A percentile compares a stretch with the other conserved stretches of the same genome.
Conservation (phyloP, 2,888 invertebrate genomes). For the Caprella mutica region DNA sequence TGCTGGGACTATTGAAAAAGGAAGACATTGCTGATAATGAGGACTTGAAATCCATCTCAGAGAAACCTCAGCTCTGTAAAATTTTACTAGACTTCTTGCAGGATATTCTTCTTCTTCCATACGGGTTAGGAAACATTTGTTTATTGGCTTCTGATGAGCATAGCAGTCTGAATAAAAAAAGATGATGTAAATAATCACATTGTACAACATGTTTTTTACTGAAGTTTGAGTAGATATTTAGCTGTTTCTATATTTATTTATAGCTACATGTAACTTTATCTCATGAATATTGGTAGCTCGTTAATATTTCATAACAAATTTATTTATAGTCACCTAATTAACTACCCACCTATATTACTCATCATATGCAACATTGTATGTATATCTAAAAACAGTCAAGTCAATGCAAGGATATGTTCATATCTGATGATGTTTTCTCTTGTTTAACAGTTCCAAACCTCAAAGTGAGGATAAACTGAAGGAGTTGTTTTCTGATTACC, state of each 20-base stretch:
- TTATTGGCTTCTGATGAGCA: too few species aligned
- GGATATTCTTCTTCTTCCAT: slow-evolving; percentile 72
- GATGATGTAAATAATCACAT: too few species aligned
- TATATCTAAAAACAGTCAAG: too few species aligned
- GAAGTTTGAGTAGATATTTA: neutral
- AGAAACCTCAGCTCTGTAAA: slow-evolving; percentile 54
- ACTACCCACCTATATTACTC: too few species aligned
- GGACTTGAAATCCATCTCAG: neutral
- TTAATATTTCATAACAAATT: neutral
- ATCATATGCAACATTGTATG: too few species aligned
- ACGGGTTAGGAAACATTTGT: slow-evolving; percentile 51
- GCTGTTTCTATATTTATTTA: neutral
- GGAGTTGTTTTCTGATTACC: slow-evolving; percentile 2
- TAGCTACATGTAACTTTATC: neutral
- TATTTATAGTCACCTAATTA: neutral
- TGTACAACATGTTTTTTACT: too few species aligned
- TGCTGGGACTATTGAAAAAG: slow-evolving; percentile 54
- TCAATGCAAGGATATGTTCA: too few species aligned
- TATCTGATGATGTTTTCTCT: too few species aligned
- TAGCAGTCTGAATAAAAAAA: too few species aligned
- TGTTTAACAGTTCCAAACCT: slow-evolving; percentile 17
- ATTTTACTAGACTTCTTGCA: slow-evolving; percentile 63
- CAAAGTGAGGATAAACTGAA: slow-evolving; percentile 18
- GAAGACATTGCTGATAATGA: too few species aligned
- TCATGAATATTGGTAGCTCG: neutral